Conservation (phyloP, 1,140 invertebrate species). For the Luehdorfia chinensis region DNA sequence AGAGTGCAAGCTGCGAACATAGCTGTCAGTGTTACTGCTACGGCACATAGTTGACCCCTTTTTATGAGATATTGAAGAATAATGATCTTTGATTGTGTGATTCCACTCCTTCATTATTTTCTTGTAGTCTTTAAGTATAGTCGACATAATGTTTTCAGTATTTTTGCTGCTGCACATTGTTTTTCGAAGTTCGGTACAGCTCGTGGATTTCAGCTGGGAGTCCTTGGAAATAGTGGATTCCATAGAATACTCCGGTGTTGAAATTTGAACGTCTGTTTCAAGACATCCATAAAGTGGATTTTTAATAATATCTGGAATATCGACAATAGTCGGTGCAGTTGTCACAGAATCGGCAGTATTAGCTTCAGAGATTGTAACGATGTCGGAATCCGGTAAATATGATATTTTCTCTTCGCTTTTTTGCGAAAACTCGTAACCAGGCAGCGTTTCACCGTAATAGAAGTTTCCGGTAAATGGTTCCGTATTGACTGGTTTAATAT, state of each 20-base stretch:
- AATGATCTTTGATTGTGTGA: conserved; percentile 63
- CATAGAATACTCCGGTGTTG: conserved; percentile 46
- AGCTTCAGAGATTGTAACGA: conserved; percentile 54
- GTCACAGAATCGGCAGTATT: conserved; percentile 49
- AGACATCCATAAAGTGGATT: conserved; percentile 63
- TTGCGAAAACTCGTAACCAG: conserved; percentile 49
- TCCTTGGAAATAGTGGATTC: conserved; percentile 46
- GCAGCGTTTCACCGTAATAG: conserved; percentile 63
- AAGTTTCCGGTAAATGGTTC: conserved; percentile 68
- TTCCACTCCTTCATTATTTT: conserved; percentile 75
- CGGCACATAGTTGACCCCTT: conserved; percentile 40
- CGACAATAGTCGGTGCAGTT: conserved; percentile 50
- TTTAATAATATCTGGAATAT: conserved; percentile 53
- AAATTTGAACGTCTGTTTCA: conserved; percentile 45
- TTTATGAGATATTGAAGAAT: conserved; percentile 50
- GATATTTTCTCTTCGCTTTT: conserved; percentile 62
- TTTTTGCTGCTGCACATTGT: conserved; percentile 47
- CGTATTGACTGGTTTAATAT: conserved; percentile 57
- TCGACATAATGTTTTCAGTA: conserved; percentile 44
- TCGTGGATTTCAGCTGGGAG: conserved; percentile 59
- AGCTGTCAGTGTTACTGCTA: conserved; percentile 51
- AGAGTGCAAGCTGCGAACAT: conserved; percentile 58
- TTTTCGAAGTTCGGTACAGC: conserved; percentile 60
- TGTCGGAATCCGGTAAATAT: conserved; percentile 66
- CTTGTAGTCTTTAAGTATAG: conserved; percentile 66